Conservation (phyloP, 2,888 invertebrate genomes). For the Megastigmus dorsalis region DNA sequence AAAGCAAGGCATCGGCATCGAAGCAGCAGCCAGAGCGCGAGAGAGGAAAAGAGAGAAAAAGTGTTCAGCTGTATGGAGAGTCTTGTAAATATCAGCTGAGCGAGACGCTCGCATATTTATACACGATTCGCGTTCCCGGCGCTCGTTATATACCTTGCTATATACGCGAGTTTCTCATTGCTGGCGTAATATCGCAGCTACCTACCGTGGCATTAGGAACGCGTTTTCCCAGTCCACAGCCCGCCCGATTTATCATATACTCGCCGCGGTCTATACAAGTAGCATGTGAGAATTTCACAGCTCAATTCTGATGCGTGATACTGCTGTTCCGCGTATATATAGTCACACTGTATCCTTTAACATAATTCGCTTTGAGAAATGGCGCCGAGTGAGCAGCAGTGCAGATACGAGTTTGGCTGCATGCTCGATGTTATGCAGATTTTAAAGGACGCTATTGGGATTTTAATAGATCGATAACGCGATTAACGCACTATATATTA, state of each 20-base stretch:
- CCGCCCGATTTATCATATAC: background rate
- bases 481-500: too few relatives aligned
- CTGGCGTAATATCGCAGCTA: too few relatives aligned
- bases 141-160: constrained; percentile 55
- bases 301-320: constrained; percentile 53
- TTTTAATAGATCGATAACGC: too few relatives aligned
- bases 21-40: background rate
- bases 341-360: too few relatives aligned
- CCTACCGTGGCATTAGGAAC: constrained; percentile 49
- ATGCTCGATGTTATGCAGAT: too few relatives aligned
- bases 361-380: too few relatives aligned
- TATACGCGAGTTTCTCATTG: background rate
- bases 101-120: constrained; percentile 45
- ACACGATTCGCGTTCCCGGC: constrained; percentile 53
- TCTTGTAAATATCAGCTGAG: constrained; percentile 53
- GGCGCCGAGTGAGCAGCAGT: too few relatives aligned
- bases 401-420: too few relatives aligned
- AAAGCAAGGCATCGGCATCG: too few relatives aligned
- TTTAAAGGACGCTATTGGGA: too few relatives aligned
- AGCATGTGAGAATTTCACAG: background rate
- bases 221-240: constrained; percentile 22
- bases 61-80: background rate
- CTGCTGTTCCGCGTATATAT: too few relatives aligned
- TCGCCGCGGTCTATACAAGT: constrained; percentile 1
- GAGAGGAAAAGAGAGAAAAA: constrained; percentile 29